Base-by-base conservation (phyloP, 2,888 invertebrate genomes). In the Melanostoma mellinum region DNA sequence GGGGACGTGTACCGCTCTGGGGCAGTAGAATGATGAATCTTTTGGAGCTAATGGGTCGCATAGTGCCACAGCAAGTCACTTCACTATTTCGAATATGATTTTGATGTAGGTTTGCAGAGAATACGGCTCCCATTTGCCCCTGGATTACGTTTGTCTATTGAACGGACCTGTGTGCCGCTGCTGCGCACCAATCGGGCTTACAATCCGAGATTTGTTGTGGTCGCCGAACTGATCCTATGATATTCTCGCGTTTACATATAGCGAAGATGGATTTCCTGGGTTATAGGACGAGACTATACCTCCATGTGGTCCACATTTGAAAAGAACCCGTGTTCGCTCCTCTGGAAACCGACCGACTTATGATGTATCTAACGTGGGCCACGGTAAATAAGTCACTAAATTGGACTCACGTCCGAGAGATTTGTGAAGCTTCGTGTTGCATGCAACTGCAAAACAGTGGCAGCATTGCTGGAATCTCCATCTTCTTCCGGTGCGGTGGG, bases 301-400 rank as follows among this genome's bases (percentile, higher is more conserved):
- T 65, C 53, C 53, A 81, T 76, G 71, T 77, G 76, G 78, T 78
- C 67, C 68, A 77, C 63, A 78, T 82, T 78, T 52, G 61, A 60
- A 44, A 30, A 33, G 9, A 8, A 38, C 33, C 50, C 36, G 42
- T 8, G 2, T 40, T n/a, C 40, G 56, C 10, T 20, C 40, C 56
- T 32, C n/a, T 61, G 2, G 46, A 46, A 61, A 10, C 36, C 50
- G 48, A 71, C 61, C 55, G 61, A 55, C 74, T 74, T 79, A 79
- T 75, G 84, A 79, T 79, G 74, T 60, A 69, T 82, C 72, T 78
- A 74, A 68, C 73, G 79, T 77, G 82, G 73, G 82, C 78, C 53
- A 63, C 73, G 46, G 84, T 79, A 84, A 84, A 84, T 84, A 84
- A 84, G 84, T 84, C 79, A 84, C 84, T 84, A 71, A 84, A 79